Conservation (phyloP, 2,113 vertebrate species). For the Gymnogyps californianus region DNA sequence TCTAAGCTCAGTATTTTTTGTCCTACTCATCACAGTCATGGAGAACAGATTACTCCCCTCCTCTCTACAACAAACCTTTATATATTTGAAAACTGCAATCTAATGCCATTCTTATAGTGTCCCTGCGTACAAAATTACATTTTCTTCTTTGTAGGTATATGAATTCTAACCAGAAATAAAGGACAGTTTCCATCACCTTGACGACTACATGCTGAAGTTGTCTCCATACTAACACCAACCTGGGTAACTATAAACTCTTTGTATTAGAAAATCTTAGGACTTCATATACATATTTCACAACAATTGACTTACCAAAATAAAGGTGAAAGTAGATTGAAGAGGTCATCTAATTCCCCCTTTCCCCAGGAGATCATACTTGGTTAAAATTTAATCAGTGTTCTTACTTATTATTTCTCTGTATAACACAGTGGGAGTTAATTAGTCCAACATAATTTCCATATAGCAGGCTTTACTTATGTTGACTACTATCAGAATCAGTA, state of each 20-base stretch:
- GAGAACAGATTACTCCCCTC: background rate
- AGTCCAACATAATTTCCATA: background rate
- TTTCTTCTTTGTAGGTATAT: background rate
- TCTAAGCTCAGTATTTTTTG: background rate
- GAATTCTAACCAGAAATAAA: background rate
- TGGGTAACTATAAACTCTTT: background rate
- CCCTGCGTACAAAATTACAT: background rate
- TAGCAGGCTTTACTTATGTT: background rate
- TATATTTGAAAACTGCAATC: background rate
- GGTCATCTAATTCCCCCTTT: background rate
- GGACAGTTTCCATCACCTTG: background rate
- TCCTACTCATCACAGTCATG: background rate
- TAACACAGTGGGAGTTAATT: background rate
- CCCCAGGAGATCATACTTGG: background rate
- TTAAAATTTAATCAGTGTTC: background rate
- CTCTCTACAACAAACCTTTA: background rate
- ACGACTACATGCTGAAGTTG: background rate
- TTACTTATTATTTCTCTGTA: background rate
- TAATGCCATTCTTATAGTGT: background rate
- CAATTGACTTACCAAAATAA: background rate
- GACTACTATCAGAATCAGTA: background rate
- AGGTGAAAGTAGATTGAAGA: background rate
- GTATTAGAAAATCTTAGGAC: background rate
- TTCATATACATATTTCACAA: background rate
- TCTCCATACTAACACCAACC: background rate